These are phyloP conservation scores for Melanaphis sacchari DNA, from an alignment of 1,140 invertebrate species.

Conservation along the genomic window DNA sequence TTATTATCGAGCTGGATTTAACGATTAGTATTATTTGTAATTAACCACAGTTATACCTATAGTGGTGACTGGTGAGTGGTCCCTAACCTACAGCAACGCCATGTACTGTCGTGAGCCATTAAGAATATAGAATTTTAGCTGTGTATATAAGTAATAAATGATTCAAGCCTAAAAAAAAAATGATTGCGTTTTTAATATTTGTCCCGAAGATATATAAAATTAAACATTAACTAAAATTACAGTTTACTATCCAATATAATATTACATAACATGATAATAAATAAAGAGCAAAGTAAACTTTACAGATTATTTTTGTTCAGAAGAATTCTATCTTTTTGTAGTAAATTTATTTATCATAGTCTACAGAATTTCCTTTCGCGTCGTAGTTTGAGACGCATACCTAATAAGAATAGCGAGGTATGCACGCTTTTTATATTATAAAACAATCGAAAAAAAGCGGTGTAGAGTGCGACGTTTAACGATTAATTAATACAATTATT, in stretches of 20 bases:
- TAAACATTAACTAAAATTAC: background rate
- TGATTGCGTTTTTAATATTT: background rate
- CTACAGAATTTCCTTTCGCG: background rate
- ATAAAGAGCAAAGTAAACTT: background rate
- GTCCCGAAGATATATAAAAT: background rate
- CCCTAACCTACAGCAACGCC: background rate
- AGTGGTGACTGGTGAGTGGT: background rate
- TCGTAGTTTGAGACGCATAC: background rate
- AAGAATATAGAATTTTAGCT: background rate
- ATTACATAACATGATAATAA: background rate
- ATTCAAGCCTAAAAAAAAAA: background rate
- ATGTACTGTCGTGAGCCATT: background rate
- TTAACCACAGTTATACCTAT: background rate
- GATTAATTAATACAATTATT: background rate
- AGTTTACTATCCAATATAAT: background rate
- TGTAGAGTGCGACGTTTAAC: background rate
- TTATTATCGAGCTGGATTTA: background rate
- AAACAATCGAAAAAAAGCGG: background rate
- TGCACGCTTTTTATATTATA: background rate
- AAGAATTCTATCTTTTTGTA: background rate
- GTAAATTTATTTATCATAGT: too few relatives aligned
- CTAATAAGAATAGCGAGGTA: background rate
- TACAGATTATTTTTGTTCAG: background rate
- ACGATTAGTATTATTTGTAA: background rate
- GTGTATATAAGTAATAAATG: background rate